phyloP scores from a whole-genome alignment of 2,113 vertebrate genomes.

The Baryphthengus martii region DNA sequence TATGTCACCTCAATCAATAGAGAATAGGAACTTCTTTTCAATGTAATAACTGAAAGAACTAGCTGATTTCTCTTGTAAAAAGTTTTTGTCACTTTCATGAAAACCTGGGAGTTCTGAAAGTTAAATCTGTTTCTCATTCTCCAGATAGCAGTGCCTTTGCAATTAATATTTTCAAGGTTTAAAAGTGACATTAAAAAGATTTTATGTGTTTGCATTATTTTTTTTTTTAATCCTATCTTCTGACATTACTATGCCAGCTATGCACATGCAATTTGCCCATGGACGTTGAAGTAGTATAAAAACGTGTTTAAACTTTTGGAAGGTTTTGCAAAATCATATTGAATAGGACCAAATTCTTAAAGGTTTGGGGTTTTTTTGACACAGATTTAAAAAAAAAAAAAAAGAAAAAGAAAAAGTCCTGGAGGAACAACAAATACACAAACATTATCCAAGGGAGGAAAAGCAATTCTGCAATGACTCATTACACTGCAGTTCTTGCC shows the following conservation, averaged over 20 bases:
- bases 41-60: not conserved
- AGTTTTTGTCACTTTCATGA: not conserved
- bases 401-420: not conserved
- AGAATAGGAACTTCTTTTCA: not conserved
- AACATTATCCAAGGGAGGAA: not conserved
- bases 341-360: not conserved
- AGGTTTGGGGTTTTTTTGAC: not conserved
- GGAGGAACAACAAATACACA: not conserved
- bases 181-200: not conserved
- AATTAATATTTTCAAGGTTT: not conserved
- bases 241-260: not conserved
- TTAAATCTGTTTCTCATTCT: not conserved
- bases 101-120: not conserved
- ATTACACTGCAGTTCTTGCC: not conserved
- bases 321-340: not conserved
- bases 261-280: not conserved
- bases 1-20: not conserved
- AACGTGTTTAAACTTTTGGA: not conserved
- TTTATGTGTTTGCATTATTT: not conserved
- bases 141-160: not conserved
- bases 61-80: not conserved
- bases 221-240: not conserved
- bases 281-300: not conserved
- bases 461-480: not conserved
- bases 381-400: not conserved